Base-by-base conservation (phyloP, 2,113 vertebrate genomes). In the Lepus europaeus region DNA sequence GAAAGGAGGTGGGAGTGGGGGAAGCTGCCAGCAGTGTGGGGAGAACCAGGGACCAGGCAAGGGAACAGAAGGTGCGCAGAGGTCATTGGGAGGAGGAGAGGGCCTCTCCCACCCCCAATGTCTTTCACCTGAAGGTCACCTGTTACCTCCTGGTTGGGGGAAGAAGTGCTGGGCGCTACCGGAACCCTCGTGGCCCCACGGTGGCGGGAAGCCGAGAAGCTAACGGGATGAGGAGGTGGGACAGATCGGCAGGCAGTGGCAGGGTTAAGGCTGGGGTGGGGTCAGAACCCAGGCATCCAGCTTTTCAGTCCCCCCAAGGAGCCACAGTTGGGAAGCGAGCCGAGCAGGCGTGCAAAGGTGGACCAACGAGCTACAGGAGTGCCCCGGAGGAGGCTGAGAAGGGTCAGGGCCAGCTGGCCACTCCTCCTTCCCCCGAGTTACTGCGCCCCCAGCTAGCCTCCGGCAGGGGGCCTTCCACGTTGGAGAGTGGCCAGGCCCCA, bases 371-470 rank as follows among this genome's bases (percentile, higher is more conserved):
- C 49, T 61, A 39, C 20, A 49, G 63, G 49, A 87, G 79, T 61
- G 16, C 56, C 84, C 59, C 2, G 3, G 33, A 45, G 45, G 45
- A 45, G 45, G 45, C 6, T 78, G 74, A 95, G 92, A 36, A 36
- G 74, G 89, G 89, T 96, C 91, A 64, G 87, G 74, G 83, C 39
- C 63, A 79, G 49, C n/a, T 11, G 10, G 49, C 63, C 53, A 22
- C 51, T 59, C 11, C 49, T 36, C 17, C 49, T 69, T 74, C 51
- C 13, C 25, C 31, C 8, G 16, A 93, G 90, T 83, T 66, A 84
- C 70, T 22, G 90, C 25, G 39, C 53, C 80, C 77, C 73, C 94
- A 96, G 96, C 91, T 91, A 92, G 95, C 90, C 97, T 93, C 96
- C 2, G 5, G 93, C 88, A 94, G 61, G 96, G 97, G 94, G 79